Evolutionary conservation across 2,113 vertebrate genomes (phyloP).

Genomic region (Clarias gariepinus): DNA sequence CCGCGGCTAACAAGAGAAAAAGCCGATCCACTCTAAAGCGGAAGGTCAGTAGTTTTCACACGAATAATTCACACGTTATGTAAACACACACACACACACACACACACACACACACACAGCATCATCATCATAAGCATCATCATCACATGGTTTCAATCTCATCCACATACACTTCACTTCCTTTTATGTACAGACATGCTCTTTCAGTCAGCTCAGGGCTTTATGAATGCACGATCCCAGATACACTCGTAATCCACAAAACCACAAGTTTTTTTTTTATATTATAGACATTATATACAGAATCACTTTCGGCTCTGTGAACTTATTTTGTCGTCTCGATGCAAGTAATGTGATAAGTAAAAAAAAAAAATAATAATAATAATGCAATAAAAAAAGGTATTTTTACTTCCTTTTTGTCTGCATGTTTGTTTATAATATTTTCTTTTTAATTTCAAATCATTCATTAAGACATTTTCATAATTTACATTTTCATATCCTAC

Average conservation of each 20-base stretch:
- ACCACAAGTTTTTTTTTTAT: not conserved
- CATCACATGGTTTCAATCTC: no score
- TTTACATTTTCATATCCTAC: not conserved
- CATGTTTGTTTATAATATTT: not conserved
- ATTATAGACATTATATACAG: no score
- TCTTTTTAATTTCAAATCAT: not conserved
- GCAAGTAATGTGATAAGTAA: not conserved
- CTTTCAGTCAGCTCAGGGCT: not conserved
- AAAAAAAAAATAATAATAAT: no score
- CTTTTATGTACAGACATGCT: not conserved
- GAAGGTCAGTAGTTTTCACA: constrained; percentile 36
- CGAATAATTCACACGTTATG: constrained; percentile 13
- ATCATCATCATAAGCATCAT: not conserved
- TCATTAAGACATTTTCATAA: not conserved
- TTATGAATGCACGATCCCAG: not conserved
- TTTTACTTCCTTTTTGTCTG: not conserved
- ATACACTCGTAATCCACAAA: not conserved
- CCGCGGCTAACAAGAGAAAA: constrained; percentile 49
- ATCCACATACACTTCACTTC: not conserved
- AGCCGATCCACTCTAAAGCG: constrained; percentile 37
- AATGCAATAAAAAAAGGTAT: not conserved
- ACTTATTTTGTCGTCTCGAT: not conserved
- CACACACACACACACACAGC: constrained; percentile 10
- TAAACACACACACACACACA: constrained; percentile 26
- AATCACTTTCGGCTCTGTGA: not conserved